Percentiles rank a stretch among this genome's conserved stretches.
phyloP scores from a whole-genome alignment of 1,140 invertebrate species.

The Physella acuta region DNA sequence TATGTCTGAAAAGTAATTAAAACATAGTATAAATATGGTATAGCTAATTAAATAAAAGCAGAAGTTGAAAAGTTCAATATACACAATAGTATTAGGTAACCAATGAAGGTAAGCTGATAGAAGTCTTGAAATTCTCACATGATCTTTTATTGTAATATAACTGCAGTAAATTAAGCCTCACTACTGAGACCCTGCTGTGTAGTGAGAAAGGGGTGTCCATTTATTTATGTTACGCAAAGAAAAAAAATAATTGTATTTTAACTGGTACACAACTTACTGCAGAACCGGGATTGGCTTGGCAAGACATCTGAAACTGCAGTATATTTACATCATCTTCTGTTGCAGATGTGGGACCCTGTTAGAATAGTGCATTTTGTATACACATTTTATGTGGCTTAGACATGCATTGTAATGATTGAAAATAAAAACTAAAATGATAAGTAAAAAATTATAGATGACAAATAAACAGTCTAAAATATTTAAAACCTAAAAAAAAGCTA shows the following conservation, averaged over 20 bases:
- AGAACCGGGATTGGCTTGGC: neutral
- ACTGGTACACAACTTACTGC: neutral
- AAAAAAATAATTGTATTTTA: neutral
- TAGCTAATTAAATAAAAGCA: neutral
- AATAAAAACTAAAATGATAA: no score
- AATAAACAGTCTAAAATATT: no score
- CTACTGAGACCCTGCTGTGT: neutral
- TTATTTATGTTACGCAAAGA: neutral
- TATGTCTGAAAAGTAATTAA: neutral
- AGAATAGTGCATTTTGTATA: no score
- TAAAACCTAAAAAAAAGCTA: no score
- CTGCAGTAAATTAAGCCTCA: no score
- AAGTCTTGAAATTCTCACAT: neutral
- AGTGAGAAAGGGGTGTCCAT: neutral
- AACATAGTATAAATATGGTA: no score
- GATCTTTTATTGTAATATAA: neutral
- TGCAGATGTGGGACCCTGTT: slow-evolving; percentile 2
- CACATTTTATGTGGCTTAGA: no score
- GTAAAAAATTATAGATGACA: no score
- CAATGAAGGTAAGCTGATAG: neutral
- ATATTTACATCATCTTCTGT: slow-evolving; percentile 19
- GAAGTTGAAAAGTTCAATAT: neutral
- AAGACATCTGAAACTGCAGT: slow-evolving; percentile 7
- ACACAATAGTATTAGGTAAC: no score
- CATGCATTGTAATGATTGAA: no score